Conservation (phyloP, 2,888 invertebrate genomes). For the Lymantria monacha region DNA sequence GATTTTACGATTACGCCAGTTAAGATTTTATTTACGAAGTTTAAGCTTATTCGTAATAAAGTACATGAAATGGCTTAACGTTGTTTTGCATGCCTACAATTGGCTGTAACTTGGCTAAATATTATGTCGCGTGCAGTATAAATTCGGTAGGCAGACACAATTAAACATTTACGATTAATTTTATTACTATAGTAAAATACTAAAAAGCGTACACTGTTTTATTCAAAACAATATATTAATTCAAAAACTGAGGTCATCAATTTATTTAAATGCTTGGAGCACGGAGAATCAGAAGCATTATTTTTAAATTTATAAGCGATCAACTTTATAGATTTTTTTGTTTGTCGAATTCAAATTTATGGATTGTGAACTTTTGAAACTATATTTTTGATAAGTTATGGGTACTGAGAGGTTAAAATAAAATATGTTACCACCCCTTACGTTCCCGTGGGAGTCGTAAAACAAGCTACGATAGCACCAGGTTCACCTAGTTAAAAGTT, state of each 20-base stretch:
- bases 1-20: constrained; percentile 27
- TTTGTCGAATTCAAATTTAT: no score
- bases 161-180: constrained; percentile 54
- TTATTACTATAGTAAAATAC: constrained; percentile 33
- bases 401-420: no score
- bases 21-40: constrained; percentile 27
- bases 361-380: no score
- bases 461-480: no score
- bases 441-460: no score
- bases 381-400: no score
- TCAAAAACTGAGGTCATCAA: constrained; percentile 15
- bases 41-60: constrained; percentile 31
- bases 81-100: constrained; percentile 59
- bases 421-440: no score
- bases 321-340: no score
- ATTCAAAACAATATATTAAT: constrained; percentile 31
- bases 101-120: constrained; percentile 54
- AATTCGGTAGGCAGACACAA: constrained; percentile 45
- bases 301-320: no score
- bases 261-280: constrained; percentile 19
- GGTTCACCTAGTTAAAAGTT: no score
- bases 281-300: no score
- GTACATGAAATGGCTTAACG: constrained; percentile 46
- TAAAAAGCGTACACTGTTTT: constrained; percentile 30
- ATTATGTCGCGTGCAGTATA: constrained; percentile 64